Conservation (phyloP, 23 tunicate species). For the Halocynthia aurantium region DNA sequence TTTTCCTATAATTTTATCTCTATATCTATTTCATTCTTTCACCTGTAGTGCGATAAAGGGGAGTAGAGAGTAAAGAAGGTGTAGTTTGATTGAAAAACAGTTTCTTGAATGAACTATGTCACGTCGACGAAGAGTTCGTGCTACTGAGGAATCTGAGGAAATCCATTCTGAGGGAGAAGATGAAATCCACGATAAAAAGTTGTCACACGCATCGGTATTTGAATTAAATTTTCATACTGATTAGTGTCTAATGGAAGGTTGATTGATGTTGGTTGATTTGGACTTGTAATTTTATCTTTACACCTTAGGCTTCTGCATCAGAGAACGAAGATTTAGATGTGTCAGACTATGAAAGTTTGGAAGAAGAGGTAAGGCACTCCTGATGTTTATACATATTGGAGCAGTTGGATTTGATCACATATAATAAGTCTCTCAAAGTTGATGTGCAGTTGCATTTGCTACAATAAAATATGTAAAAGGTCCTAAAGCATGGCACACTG, state of each 20-base stretch:
- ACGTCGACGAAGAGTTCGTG: background rate
- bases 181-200: constrained; percentile 1
- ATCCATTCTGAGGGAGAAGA: background rate
- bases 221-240: background rate
- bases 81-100: too few species aligned
- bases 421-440: background rate
- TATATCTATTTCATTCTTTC: too few species aligned
- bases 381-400: background rate
- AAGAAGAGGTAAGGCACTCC: constrained; percentile 14
- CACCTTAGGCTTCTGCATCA: too few species aligned
- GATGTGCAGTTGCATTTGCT: too few species aligned
- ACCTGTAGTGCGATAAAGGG: too few species aligned
- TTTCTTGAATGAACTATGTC: background rate
- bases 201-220: background rate
- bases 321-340: constrained; percentile 18
- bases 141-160: background rate
- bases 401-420: background rate
- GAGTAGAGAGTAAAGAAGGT: too few species aligned
- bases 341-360: constrained; percentile 26
- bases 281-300: too few species aligned
- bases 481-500: background rate
- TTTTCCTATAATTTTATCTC: too few species aligned
- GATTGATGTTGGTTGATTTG: background rate
- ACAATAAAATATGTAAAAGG: background rate
- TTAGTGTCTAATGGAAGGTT: background rate